Evolutionary conservation across 2,113 vertebrate species (phyloP), one percentile per base, ranked within the genome.

Genomic region (Chrysemys picta): DNA sequence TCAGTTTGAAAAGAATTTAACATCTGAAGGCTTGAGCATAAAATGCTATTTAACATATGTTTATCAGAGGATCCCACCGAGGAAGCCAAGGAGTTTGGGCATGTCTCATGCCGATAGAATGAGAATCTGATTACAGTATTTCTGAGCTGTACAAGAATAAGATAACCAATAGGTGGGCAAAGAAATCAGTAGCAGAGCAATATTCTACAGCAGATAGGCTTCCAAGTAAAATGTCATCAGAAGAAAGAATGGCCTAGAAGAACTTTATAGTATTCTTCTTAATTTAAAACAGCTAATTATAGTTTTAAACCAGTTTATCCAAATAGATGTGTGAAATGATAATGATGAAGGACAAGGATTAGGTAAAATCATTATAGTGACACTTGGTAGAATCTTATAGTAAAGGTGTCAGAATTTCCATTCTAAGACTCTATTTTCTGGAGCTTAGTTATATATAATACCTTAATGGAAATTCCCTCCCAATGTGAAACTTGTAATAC

Each of bases 101-200:
- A 82, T 81, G 35, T 81, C 88, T 83, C 91, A 69, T 59, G 82
- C 69, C 85, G 88, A 85, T 84, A 96, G 82, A 96, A 95, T 83
- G 93, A 97, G 93, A 96, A 87, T 85, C 19, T 45, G 54, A 72
- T 59, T 90, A 94, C 42, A 52, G 65, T 81, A 93, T 93, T 97
- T 95, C 93, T 69, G 49, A 96, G 89, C 62, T 27, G 45, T 27
- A 56, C 93, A 86, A 80, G 84, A 86, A 92, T 88, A 84, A 78
- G 76, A 92, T 89, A 88, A 81, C 57, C 86, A 84, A 82, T 82
- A 88, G 84, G 86, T 80, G 80, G 80, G 89, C 38, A 93, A 89
- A 96, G 47, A 86, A 97, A 96, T 96, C 91, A 88, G 93, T 83
- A 95, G 86, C 80, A 88, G 72, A 76, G 91, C 84, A 42, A 52